Base-by-base conservation (phyloP, 2,888 invertebrate species). In the Apeira syringaria region DNA sequence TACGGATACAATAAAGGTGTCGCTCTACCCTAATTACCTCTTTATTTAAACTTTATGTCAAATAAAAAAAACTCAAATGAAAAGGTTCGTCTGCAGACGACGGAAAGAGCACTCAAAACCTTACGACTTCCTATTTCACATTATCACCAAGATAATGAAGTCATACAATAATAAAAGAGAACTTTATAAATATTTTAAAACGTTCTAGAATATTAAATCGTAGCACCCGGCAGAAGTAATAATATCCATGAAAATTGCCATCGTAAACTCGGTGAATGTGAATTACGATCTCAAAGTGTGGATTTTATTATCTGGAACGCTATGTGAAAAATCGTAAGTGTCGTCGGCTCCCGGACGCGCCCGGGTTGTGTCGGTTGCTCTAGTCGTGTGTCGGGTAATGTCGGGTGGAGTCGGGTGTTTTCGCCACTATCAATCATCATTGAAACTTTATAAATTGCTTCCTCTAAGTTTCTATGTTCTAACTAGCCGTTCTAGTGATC, bases 371-470 rank as follows among this genome's bases (percentile, higher is more conserved):
- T 18, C 32, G 20, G 35, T 5, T 9, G 5, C 24, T 38, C 30
- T 27, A 2, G 18, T 5, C 1, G 30, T 24, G 6, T 25, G 22
- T 61, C 62, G 57, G 37, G 44, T 22, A 42, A 27, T 51, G 50
- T 67, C 68, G 71, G 58, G 46, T 29, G 48, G 47, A 50, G 54
- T 68, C 70, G 62, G 59, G 42, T 42, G 64, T 65, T 62, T 69
- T 64, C 55, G 55, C 44, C 52, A 50, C 72, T 64, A 84, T 86
- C 80, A 74, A 82, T 86, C 86, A 85, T 80, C 70, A 82, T 83
- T 77, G 80, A 79, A 80, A 84, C 73, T 85, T 86, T 84, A 84
- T 87, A 85, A 85, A 86, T 85, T 84, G 85, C 79, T 79, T 76
- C 62, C 65, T 67, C 58, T 57, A 64, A 74, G 77, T 79, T 81